Percentiles rank a stretch among this genome's conserved stretches.
phyloP scores from a whole-genome alignment of 2,113 vertebrate species.

The Nerophis ophidion region DNA sequence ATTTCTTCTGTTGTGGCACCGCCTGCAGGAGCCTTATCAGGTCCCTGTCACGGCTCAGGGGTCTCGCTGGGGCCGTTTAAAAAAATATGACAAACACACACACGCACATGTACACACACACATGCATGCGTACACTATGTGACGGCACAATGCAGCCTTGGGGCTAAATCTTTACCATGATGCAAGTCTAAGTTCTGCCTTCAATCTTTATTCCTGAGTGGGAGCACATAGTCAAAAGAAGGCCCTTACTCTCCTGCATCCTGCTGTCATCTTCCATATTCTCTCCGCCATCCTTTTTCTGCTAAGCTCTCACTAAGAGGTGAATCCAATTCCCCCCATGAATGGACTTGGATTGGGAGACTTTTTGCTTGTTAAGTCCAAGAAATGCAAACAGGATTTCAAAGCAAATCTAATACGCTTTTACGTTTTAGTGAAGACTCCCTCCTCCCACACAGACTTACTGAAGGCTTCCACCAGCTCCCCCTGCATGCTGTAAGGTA shows the following conservation, averaged over 20 bases:
- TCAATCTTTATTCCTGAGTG: conserved; percentile 45
- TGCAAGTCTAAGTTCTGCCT: conserved; percentile 50
- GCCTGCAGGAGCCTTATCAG: conserved; percentile 48
- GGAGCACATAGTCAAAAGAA: conserved; percentile 36
- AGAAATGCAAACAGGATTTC: conserved; percentile 31
- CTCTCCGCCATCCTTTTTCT: conserved; percentile 18
- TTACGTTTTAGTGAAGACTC: conserved; percentile 8
- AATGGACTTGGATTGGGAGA: conserved; percentile 49
- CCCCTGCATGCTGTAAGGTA: conserved; percentile 86
- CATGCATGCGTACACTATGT: background rate
- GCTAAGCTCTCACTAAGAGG: conserved; percentile 7
- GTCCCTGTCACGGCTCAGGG: conserved; percentile 57
- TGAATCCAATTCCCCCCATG: conserved; percentile 55
- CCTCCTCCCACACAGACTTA: conserved; percentile 68
- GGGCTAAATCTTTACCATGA: conserved; percentile 48
- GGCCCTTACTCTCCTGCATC: conserved; percentile 10
- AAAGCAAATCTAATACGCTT: conserved; percentile 36
- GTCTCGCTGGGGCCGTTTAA: conserved; percentile 35
- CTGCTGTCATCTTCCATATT: conserved; percentile 31
- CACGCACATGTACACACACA: conserved; percentile 12
- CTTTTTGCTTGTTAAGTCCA: conserved; percentile 50
- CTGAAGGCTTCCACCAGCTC: conserved; percentile 93
- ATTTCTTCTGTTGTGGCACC: conserved; percentile 22
- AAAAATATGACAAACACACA: conserved; percentile 18
- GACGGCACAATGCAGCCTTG: conserved; percentile 29